phyloP scores from a whole-genome alignment of 1,140 invertebrate species.

The Megalopta genalis region DNA sequence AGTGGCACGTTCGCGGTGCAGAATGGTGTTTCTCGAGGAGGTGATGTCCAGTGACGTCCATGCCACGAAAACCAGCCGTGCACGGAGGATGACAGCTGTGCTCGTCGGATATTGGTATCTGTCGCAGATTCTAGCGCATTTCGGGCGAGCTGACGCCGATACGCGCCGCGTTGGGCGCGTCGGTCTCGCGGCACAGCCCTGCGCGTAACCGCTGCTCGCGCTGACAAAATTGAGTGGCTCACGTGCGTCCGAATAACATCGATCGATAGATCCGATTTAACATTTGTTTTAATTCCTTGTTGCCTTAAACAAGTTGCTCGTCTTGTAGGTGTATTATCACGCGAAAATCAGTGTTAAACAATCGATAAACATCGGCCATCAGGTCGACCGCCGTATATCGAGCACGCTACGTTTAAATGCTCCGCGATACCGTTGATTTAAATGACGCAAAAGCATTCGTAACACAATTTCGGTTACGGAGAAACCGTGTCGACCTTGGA shows the following conservation, averaged over 20 bases:
- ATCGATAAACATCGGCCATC: constrained; percentile 21
- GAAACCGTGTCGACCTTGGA: background rate
- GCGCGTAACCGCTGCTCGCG: background rate
- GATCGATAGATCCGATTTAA: constrained; percentile 31
- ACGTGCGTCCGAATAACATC: constrained; percentile 9
- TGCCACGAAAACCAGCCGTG: background rate
- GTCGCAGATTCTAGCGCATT: background rate
- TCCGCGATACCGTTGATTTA: background rate
- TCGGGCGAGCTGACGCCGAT: background rate
- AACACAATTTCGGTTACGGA: background rate
- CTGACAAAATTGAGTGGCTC: background rate
- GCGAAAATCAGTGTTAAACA: constrained; percentile 20
- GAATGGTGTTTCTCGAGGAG: background rate
- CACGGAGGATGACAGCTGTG: background rate
- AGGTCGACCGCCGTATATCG: background rate
- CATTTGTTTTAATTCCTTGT: constrained; percentile 12
- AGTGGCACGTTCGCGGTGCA: background rate
- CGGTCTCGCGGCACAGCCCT: background rate
- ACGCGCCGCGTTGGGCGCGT: background rate
- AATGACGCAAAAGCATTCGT: background rate
- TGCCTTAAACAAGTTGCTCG: no score
- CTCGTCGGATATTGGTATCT: background rate
- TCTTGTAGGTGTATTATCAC: background rate
- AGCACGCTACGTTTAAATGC: background rate
- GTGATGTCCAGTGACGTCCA: background rate